phyloP scores from a whole-genome alignment of 2,888 invertebrate species.

The Chorisops tibialis region DNA sequence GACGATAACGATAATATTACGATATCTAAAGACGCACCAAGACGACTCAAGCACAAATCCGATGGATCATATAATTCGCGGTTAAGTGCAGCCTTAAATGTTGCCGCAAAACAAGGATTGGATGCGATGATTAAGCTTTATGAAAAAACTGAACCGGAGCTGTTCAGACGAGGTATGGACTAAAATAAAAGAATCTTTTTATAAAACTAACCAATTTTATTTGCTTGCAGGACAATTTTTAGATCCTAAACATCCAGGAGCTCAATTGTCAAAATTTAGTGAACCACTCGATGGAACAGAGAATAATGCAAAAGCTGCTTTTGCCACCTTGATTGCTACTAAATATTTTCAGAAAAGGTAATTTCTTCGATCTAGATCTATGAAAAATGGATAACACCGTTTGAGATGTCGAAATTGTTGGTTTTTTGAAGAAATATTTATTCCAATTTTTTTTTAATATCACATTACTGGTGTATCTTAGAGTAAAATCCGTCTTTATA shows the following conservation, averaged over 20 bases:
- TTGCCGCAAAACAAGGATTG: constrained; percentile 48
- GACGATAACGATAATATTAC: constrained; percentile 18
- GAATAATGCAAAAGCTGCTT: constrained; percentile 48
- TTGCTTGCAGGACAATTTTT: constrained; percentile 45
- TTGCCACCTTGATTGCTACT: constrained; percentile 48
- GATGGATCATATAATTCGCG: constrained; percentile 36
- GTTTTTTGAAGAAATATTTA: no score
- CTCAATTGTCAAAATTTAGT: constrained; percentile 49
- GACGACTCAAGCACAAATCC: constrained; percentile 12
- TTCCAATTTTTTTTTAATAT: no score
- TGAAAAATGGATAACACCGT: no score
- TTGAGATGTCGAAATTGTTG: no score
- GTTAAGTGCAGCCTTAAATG: constrained; percentile 47
- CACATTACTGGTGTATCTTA: no score
- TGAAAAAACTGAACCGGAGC: constrained; percentile 48
- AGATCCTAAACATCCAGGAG: constrained; percentile 49
- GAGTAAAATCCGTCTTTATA: no score
- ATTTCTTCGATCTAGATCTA: no score
- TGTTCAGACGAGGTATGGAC: constrained; percentile 46
- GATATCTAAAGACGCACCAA: constrained; percentile 12
- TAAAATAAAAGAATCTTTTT: not conserved
- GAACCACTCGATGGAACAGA: constrained; percentile 43
- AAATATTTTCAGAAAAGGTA: constrained; percentile 52
- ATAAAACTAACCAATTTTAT: not conserved
- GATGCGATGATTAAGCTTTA: constrained; percentile 49